Percentiles rank a stretch among this genome's conserved stretches.
Conservation (phyloP, 2,797 vertebrate genomes). For the Spinibarbus caldwelli region DNA sequence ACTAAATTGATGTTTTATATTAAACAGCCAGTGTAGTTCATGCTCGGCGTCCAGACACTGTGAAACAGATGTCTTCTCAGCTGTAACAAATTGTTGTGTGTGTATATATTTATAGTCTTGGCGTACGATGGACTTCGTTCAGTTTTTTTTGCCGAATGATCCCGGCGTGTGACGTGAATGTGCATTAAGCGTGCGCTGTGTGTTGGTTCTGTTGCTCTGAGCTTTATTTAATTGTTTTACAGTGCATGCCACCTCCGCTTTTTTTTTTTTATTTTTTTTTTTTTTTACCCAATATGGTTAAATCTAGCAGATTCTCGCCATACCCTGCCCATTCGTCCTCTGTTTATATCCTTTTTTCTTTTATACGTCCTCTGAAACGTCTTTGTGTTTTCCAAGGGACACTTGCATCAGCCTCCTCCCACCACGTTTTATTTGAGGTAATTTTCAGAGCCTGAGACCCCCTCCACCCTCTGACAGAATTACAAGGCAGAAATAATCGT, state of each 20-base stretch:
- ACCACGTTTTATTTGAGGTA: conserved; percentile 56
- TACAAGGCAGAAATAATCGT: conserved; percentile 60
- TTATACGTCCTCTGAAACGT: conserved; percentile 19
- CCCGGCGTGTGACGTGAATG: not conserved
- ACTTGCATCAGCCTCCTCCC: conserved; percentile 39
- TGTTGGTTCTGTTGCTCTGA: conserved; percentile 3
- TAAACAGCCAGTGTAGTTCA: conserved; percentile 88
- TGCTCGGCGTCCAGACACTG: conserved; percentile 88
- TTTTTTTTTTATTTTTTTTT: conserved; percentile 18
- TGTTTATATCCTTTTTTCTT: conserved; percentile 26
- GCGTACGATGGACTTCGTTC: conserved; percentile 16
- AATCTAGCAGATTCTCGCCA: not conserved
- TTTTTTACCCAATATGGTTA: conserved; percentile 16
- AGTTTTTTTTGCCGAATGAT: no score
- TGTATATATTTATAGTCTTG: conserved; percentile 56
- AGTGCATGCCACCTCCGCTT: not conserved
- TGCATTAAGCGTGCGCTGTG: not conserved
- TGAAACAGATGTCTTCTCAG: conserved; percentile 89
- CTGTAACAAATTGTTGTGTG: conserved; percentile 89
- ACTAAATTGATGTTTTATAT: conserved; percentile 93
- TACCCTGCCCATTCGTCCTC: not conserved
- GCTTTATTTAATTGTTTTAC: conserved; percentile 23
- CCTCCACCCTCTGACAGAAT: conserved; percentile 58
- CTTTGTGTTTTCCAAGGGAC: conserved; percentile 29
- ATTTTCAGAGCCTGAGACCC: conserved; percentile 57